Evolutionary conservation across 2,888 invertebrate species (phyloP), one percentile per base, ranked within the genome.

Genomic region (Vanessa cardui): DNA sequence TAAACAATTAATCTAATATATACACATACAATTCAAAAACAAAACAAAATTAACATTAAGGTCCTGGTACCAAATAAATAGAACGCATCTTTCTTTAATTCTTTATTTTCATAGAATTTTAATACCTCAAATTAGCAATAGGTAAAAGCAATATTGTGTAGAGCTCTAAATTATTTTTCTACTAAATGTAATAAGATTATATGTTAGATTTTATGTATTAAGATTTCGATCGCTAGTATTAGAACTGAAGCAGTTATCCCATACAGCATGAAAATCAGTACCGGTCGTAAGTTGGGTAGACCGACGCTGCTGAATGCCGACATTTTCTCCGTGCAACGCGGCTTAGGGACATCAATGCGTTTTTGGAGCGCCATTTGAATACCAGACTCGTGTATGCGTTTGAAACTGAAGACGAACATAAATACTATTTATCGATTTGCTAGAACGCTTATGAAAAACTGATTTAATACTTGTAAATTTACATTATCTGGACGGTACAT

Each of bases 351-450:
- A 58, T 79, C 81, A 3, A 84, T 64, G 0, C 89, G 84, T 0
- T 74, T 77, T 18, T 76, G 76, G 1, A 86, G 47, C 0, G 81
- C 85, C 0, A 83, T 77, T 50, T 93, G 92, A 7, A 95, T 77
- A 0, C 95, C 95, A 0, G 88, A 89, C 77, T 95, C 95, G 26
- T 88, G 92, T 54, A 95, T 83, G 68, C 92, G 89, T 62, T 93
- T 87, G 65, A 94, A 93, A 0, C 94, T 94, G 4, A 39, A 39
- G 9, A 9, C 4, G 39, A 39, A 39, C 12, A 39, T 39, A 12
- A 12, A 26, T 26, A 12, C 12, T 8, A 39, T 39, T 39, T 8
- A 39, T 39, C 1, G 9, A 9, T 39, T 39, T 39, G 26, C 39
- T 39, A 2, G 39, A 39, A 39, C 8, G 39, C 39, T 39, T 8